Conservation (phyloP, 37 sponge, comb jelly and placozoan genomes). For the Lycopodina hypogea region DNA sequence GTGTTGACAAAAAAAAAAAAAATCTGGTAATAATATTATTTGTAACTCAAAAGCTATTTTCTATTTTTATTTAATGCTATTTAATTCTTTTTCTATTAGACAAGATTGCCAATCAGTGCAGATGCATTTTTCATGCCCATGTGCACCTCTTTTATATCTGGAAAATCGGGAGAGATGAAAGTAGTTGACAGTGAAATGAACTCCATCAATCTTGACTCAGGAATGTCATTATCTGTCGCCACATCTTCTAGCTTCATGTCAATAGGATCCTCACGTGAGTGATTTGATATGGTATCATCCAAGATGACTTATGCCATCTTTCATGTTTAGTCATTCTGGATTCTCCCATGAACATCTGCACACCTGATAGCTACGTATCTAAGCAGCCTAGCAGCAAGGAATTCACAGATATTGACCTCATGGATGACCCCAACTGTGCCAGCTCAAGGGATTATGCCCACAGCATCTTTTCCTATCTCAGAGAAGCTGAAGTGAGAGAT, state of each 20-base stretch:
- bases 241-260: constrained; percentile 14
- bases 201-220: neutral
- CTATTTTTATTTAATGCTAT: too few species aligned
- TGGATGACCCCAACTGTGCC: constrained; percentile 22
- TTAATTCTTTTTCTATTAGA: neutral
- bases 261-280: neutral
- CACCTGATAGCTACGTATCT: constrained; percentile 3
- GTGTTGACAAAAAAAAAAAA: too few species aligned
- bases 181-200: constrained; percentile 2
- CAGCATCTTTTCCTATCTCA: constrained; percentile 64
- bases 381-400: constrained; percentile 8
- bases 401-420: constrained; percentile 28
- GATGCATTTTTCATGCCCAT: neutral
- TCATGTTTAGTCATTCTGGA: constrained; percentile 6
- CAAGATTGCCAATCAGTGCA: neutral
- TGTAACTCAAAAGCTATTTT: too few species aligned
- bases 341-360: constrained; percentile 43
- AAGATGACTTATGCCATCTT: neutral
- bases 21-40: too few species aligned
- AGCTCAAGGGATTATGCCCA: constrained; percentile 34
- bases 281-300: neutral
- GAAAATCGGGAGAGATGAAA: neutral
- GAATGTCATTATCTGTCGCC: neutral
- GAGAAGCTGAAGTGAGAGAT: constrained; percentile 44
- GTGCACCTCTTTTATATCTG: neutral